phyloP scores from a whole-genome alignment of 2,113 vertebrate genomes.

The Camelus dromedarius region DNA sequence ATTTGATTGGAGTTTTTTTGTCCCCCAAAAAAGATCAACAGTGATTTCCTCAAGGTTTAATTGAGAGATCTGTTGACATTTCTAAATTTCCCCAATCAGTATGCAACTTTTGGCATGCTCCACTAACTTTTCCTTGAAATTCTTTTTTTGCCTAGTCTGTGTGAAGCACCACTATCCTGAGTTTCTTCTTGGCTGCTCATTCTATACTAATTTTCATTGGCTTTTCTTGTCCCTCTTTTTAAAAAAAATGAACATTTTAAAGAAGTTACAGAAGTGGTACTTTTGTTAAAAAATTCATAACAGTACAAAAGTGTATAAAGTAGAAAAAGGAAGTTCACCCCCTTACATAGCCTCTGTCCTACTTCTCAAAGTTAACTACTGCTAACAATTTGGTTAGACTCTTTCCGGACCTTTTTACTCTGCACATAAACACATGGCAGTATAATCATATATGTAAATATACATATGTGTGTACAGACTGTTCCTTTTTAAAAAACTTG shows the following conservation, averaged over 20 bases:
- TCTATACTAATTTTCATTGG: background rate
- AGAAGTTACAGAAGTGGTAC: background rate
- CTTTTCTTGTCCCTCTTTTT: background rate
- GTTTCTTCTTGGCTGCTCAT: conserved; percentile 21
- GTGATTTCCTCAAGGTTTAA: background rate
- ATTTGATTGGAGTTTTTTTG: background rate
- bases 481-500: background rate
- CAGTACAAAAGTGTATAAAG: background rate
- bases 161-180: background rate
- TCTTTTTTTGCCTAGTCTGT: background rate
- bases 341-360: background rate
- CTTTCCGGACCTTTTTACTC: background rate
- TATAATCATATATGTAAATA: background rate
- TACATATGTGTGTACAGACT: background rate
- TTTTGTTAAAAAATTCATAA: background rate
- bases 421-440: background rate
- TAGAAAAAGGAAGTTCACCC: background rate
- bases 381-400: background rate
- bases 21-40: background rate
- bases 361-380: background rate
- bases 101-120: background rate
- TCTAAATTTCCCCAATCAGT: background rate
- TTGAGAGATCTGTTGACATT: background rate
- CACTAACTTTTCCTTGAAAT: background rate
- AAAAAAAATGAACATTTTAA: background rate